These are phyloP conservation scores for Parazoanthus darwini DNA, from an alignment of 92 coral and sea anemone species.

Conservation along the genomic window DNA sequence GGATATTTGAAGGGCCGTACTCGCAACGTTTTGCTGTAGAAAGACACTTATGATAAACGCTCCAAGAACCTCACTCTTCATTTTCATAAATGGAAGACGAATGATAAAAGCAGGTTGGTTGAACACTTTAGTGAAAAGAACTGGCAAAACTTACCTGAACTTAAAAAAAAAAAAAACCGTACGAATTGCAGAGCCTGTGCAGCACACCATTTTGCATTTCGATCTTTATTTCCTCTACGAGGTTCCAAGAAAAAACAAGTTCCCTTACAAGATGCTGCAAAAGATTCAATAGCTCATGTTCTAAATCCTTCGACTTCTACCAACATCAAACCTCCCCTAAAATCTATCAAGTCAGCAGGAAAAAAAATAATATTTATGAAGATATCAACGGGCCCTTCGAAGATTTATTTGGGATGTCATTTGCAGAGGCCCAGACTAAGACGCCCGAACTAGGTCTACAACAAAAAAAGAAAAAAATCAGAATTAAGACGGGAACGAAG, in stretches of 20 bases:
- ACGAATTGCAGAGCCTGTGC: slow-evolving; percentile 12
- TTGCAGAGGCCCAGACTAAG: slow-evolving; percentile 51
- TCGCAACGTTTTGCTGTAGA: no score
- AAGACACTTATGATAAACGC: no score
- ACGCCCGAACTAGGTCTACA: slow-evolving; percentile 51
- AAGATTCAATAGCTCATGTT: background rate
- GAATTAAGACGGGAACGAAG: slow-evolving; percentile 37
- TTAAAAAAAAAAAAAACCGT: slow-evolving; percentile 12
- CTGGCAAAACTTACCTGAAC: slow-evolving; percentile 24
- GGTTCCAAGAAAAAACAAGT: slow-evolving; percentile 23
- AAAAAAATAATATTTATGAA: slow-evolving; percentile 35
- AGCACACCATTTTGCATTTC: slow-evolving; percentile 12
- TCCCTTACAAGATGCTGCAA: slow-evolving; percentile 19
- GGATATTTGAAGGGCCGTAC: no score
- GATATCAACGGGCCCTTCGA: slow-evolving; percentile 38
- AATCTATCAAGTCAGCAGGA: slow-evolving; percentile 42
- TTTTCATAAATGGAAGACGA: no score
- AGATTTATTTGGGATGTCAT: slow-evolving; percentile 48
- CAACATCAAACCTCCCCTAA: slow-evolving; percentile 38
- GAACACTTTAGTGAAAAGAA: slow-evolving; percentile 28
- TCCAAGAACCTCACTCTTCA: no score
- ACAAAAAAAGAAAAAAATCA: slow-evolving; percentile 33
- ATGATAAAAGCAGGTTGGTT: no score
- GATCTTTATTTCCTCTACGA: no score
- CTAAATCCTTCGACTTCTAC: slow-evolving; percentile 28